These are phyloP conservation scores for Cheilosia pagana DNA, from an alignment of 2,888 invertebrate species.

Conservation along the genomic window DNA sequence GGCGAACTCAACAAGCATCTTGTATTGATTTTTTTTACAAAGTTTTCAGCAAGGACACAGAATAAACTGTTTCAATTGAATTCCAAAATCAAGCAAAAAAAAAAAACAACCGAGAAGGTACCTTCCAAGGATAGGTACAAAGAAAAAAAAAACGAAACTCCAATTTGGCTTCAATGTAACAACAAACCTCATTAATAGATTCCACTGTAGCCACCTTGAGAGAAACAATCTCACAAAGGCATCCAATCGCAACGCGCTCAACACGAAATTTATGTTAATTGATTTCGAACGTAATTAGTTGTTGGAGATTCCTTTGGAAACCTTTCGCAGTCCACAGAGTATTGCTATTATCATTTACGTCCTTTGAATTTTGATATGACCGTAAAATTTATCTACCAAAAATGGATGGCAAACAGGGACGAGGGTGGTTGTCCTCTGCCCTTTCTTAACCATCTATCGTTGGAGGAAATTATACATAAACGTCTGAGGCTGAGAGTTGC, in stretches of 20 bases:
- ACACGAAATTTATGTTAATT: conserved; percentile 55
- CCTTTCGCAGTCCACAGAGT: conserved; percentile 44
- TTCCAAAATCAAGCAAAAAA: no score
- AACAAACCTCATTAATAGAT: conserved; percentile 41
- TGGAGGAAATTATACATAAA: conserved; percentile 9
- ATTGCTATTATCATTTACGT: conserved; percentile 53
- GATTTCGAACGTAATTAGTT: conserved; percentile 60
- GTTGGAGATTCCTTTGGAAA: conserved; percentile 33
- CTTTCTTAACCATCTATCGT: no score
- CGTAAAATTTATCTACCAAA: conserved; percentile 35
- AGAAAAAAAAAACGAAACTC: no score
- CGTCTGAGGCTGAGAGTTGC: conserved; percentile 15
- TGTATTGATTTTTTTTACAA: no score
- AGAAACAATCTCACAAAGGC: background rate
- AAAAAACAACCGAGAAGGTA: no score
- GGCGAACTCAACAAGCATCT: no score
- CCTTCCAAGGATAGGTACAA: no score
- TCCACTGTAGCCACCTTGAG: background rate
- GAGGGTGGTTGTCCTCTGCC: background rate
- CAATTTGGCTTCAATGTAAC: conserved; percentile 11
- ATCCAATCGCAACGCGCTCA: background rate
- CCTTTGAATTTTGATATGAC: conserved; percentile 65
- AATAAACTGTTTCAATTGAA: no score
- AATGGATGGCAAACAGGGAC: background rate
- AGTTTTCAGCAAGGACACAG: no score